phyloP scores from a whole-genome alignment of 2,797 vertebrate species.

The Anisognathus igniventris region DNA sequence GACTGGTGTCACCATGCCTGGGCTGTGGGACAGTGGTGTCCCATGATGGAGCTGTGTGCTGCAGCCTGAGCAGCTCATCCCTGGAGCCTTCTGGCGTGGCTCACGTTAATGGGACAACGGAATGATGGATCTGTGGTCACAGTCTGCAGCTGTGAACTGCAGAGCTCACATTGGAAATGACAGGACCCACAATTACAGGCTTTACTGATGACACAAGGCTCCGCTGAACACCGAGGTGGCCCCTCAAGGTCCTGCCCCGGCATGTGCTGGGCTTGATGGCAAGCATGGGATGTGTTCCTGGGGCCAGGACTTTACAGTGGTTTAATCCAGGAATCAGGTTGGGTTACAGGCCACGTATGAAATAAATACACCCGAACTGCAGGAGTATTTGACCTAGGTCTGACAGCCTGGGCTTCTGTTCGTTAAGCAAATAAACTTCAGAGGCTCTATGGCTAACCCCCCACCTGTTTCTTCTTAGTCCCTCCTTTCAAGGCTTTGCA shows the following conservation, averaged over 20 bases:
- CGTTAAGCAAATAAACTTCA: slow-evolving; percentile 6
- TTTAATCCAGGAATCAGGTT: slow-evolving; percentile 48
- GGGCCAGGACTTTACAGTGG: background rate
- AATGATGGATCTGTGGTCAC: background rate
- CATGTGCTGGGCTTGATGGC: slow-evolving; percentile 5
- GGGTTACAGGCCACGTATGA: slow-evolving; percentile 29
- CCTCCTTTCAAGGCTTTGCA: slow-evolving; percentile 33
- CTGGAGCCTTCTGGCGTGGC: background rate
- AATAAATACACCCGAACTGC: slow-evolving; percentile 33
- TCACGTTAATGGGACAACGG: fast-evolving
- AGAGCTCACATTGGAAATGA: background rate
- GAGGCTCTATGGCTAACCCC: background rate
- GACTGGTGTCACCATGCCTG: background rate
- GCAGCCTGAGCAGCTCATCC: background rate
- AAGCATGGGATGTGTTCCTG: background rate
- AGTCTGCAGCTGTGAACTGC: background rate
- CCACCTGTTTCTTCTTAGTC: slow-evolving; percentile 40
- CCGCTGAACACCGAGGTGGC: background rate
- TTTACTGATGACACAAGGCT: background rate
- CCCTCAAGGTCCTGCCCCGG: background rate
- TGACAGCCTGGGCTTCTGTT: slow-evolving; percentile 23
- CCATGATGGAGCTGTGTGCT: background rate
- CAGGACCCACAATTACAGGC: background rate
- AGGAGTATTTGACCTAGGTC: slow-evolving; percentile 43
- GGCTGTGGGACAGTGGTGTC: background rate